These are phyloP conservation scores for Tenthredo scrophulariae DNA, from an alignment of 2,888 invertebrate genomes.

Conservation along the genomic window DNA sequence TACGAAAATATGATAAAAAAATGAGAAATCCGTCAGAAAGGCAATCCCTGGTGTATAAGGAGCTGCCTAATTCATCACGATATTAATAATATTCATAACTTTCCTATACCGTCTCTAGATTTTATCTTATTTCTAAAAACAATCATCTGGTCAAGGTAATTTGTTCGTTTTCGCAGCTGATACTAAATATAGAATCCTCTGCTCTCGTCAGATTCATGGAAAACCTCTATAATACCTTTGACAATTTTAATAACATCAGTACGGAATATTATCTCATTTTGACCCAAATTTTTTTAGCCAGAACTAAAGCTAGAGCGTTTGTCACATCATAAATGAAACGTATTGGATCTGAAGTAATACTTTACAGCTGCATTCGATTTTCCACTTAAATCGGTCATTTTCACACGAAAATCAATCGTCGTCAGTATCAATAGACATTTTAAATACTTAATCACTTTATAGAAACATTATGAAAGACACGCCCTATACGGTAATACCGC, in stretches of 20 bases:
- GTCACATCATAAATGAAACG: background rate
- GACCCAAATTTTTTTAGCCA: conserved; percentile 34
- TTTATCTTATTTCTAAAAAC: conserved; percentile 40
- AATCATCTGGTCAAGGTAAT: conserved; percentile 51
- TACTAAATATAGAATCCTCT: conserved; percentile 42
- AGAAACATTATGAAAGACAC: conserved; percentile 68
- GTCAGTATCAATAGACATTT: background rate
- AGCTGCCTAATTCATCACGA: conserved; percentile 11
- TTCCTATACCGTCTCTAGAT: conserved; percentile 6
- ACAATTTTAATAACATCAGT: conserved; percentile 1
- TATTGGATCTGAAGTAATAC: background rate
- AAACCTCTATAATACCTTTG: conserved; percentile 2
- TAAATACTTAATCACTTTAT: conserved; percentile 56
- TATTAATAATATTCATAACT: conserved; percentile 49
- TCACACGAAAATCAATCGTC: background rate
- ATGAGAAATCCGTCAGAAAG: background rate
- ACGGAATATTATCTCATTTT: conserved; percentile 30
- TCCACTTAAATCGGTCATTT: background rate
- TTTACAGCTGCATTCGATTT: background rate
- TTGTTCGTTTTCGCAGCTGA: conserved; percentile 38
- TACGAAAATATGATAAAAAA: conserved; percentile 1
- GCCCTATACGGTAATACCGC: conserved; percentile 81
- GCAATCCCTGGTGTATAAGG: conserved; percentile 4
- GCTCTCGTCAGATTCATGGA: conserved; percentile 40
- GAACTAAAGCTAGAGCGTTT: background rate